Evolutionary conservation across 92 coral and sea anemone species (phyloP), one percentile per base, ranked within the genome.

Genomic region (Epizoanthus scotinus): DNA sequence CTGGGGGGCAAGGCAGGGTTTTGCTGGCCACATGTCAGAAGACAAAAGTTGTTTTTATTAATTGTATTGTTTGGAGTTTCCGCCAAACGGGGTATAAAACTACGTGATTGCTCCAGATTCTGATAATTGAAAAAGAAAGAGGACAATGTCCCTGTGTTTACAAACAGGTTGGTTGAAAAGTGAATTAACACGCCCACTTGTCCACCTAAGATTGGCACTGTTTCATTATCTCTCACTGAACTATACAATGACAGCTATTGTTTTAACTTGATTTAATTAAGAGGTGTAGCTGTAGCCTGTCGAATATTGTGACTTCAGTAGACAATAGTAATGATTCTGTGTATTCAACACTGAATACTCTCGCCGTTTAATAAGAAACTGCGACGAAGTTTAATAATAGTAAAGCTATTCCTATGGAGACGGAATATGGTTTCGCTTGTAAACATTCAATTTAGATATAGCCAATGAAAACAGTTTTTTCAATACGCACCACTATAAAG

Each of bases 161-260:
- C 20, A 5, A 6, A 25, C 31, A n/a, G 52, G 74, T 40, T 69
- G 58, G 22, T 44, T 47, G 15, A 25, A 3, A 6, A 17, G 78
- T 50, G 42, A 71, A 71, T 28, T 24, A 72, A 72, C 78, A 72
- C 78, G 64, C 64, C 81, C 12, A 55, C 31, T 54, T 27, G 3
- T 53, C 79, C 31, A 63, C 66, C 3, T 14, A 6, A 10, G 28
- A 8, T 20, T 75, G 47, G 42, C 81, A 75, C 81, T 34, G 81
- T 75, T 57, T 75, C 67, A 18, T 14, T 75, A 34, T 58, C 42
- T 17, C 57, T 44, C n/a, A 40, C 26, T 10, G 20, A 4, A 20
- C 7, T 0, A 66, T 20, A 20, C 64, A 5, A 50, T 54, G 67
- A 24, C 42, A 31, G 25, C 52, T 56, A 56, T 73, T 26, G 79